Conservation (phyloP, 1,140 invertebrate genomes). For the Ceratosolen fusciceps region DNA sequence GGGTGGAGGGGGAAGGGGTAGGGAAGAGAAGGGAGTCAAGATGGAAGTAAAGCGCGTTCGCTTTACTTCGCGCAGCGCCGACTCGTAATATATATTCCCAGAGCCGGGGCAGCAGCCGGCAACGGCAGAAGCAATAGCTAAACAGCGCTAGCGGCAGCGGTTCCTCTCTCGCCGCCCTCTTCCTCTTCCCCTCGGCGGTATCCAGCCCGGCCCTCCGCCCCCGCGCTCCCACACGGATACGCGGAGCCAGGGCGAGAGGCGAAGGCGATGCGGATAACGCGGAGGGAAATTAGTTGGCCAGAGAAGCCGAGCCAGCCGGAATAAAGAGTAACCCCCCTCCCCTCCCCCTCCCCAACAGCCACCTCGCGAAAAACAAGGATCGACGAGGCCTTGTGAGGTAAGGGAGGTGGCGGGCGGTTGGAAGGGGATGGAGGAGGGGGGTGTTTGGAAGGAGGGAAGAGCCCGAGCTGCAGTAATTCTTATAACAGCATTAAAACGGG, state of each 20-base stretch:
- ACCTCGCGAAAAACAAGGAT: conserved; percentile 35
- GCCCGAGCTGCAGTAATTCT: conserved; percentile 64
- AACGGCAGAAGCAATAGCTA: not conserved
- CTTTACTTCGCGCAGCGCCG: not conserved
- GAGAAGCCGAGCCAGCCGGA: conserved; percentile 42
- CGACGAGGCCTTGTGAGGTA: conserved; percentile 9
- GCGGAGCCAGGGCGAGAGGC: conserved; percentile 25
- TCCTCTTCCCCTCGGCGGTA: not conserved
- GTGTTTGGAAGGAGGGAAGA: too few relatives aligned
- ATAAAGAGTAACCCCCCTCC: conserved; percentile 35
- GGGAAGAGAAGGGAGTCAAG: not conserved
- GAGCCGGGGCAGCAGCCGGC: not conserved
- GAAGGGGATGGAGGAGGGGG: too few relatives aligned
- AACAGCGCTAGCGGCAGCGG: not conserved
- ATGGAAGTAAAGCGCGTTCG: conserved; percentile 8
- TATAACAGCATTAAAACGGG: conserved; percentile 70
- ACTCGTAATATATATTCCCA: conserved; percentile 31
- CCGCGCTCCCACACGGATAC: not conserved
- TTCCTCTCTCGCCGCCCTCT: too few relatives aligned
- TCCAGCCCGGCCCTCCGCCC: not conserved
- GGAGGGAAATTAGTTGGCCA: conserved; percentile 61
- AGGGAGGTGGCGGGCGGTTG: too few relatives aligned
- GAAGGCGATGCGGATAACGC: conserved; percentile 49
- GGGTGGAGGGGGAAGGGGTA: too few relatives aligned
- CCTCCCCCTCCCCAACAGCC: not conserved